These are phyloP conservation scores for Musca vetustissima DNA, from an alignment of 1,140 invertebrate genomes.

Conservation along the genomic window DNA sequence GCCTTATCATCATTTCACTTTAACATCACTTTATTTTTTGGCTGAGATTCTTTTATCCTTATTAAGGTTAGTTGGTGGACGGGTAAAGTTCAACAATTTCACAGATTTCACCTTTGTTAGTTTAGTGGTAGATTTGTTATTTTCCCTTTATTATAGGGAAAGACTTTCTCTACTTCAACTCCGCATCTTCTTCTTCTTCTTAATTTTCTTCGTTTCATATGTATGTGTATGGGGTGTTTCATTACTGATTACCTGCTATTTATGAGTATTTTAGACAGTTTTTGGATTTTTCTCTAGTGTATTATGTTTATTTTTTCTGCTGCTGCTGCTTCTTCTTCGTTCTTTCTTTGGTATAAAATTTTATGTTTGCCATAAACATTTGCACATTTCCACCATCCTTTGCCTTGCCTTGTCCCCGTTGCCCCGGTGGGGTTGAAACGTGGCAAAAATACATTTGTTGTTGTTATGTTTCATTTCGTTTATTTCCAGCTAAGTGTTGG, in stretches of 20 bases:
- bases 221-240: background rate
- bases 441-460: background rate
- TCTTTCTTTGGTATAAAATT: constrained; percentile 9
- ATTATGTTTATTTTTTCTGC: background rate
- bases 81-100: constrained; percentile 9
- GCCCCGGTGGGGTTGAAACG: background rate
- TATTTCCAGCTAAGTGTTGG: background rate
- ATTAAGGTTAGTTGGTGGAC: too few relatives aligned
- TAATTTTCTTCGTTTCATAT: too few relatives aligned
- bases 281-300: background rate
- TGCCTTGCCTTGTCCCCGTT: background rate
- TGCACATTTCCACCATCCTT: background rate
- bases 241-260: constrained; percentile 17
- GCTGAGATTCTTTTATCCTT: background rate
- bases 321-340: background rate
- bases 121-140: background rate
- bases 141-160: background rate
- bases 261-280: constrained; percentile 6
- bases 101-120: background rate
- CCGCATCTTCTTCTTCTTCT: too few relatives aligned
- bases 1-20: background rate
- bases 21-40: too few relatives aligned
- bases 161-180: too few relatives aligned
- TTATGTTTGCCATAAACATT: constrained; percentile 6
- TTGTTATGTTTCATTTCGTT: background rate